Evolutionary conservation across 2,113 vertebrate species (phyloP), one percentile per base, ranked within the genome.

Genomic region (Aspiorhynchus laticeps): DNA sequence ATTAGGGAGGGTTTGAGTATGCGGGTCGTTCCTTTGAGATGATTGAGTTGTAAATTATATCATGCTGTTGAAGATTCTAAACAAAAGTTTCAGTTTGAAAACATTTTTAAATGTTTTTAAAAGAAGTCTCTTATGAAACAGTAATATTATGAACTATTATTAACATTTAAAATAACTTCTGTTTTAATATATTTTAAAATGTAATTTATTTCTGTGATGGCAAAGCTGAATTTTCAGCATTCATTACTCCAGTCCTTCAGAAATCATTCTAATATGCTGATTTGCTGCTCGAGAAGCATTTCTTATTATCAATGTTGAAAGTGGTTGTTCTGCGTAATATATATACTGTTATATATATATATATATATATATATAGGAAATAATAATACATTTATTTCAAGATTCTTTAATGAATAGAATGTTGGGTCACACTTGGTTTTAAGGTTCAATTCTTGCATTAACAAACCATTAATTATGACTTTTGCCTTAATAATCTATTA

Each of bases 1-100:
- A 83, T 87, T 84, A 56, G 80, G 75, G 79, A 81, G 63, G 43
- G 36, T 74, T 87, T 77, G 41, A 88, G 81, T 85, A 67, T 69
- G 21, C 17, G 4, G 80, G 36, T 8, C 8, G 21, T 9, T 65
- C n/a, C 41, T 81, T 63, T 26, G 9, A 15, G n/a, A 46, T 81
- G n/a, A 81, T 46, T 83, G 38, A 51, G 81, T 51, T 83, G 21
- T 26, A 63, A 59, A 17, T 80, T 59, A 61, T 65, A 81, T 80
- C 31, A 38, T 61, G 53, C 2, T 3, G 14, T 80, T n/a, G n/a
- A 80, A 80, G 78, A 38, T 33, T 65, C 48, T 3, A 51, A 51
- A 11, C 51, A 53, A 24, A 53, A 19, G 19, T 21, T 21, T 21
- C 21, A 59, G 21, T 59, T 59, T 59, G 53, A 56, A 21, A 56